These are phyloP conservation scores for Eupeodes latifasciatus DNA, from an alignment of 2,888 invertebrate species.

Conservation along the genomic window DNA sequence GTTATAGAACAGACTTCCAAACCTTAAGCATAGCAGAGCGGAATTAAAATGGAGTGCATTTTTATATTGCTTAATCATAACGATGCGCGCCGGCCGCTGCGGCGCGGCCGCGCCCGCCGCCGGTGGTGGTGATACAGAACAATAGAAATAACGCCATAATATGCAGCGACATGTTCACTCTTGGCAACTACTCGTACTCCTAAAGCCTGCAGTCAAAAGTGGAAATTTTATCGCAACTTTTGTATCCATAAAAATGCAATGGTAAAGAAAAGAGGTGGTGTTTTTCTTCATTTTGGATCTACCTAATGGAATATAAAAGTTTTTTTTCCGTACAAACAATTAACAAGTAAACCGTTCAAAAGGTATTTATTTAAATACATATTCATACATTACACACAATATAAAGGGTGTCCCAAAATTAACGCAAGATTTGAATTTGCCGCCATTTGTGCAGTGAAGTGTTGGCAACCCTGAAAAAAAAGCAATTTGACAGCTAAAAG, in stretches of 20 bases:
- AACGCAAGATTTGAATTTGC: too few relatives aligned
- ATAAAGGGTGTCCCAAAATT: too few relatives aligned
- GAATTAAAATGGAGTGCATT: slow-evolving; percentile 64
- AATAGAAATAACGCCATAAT: slow-evolving; percentile 68
- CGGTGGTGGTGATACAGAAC: slow-evolving; percentile 54
- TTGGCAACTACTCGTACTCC: slow-evolving; percentile 11
- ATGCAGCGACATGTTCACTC: slow-evolving; percentile 62
- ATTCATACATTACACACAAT: too few relatives aligned
- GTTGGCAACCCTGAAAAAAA: too few relatives aligned
- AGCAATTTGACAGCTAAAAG: too few relatives aligned
- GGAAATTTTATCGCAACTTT: slow-evolving; percentile 69
- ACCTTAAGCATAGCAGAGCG: slow-evolving; percentile 11
- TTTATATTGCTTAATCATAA: slow-evolving; percentile 72
- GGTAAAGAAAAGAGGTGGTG: slow-evolving; percentile 35
- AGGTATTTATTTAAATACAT: neutral
- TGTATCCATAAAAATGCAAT: slow-evolving; percentile 49
- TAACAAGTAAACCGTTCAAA: slow-evolving; percentile 59
- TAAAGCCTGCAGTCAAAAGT: slow-evolving; percentile 28
- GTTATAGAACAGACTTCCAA: slow-evolving; percentile 20
- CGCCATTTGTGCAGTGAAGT: too few relatives aligned
- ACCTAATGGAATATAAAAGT: slow-evolving; percentile 41
- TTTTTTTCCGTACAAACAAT: slow-evolving; percentile 51
- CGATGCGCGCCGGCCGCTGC: neutral
- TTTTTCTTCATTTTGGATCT: slow-evolving; percentile 40
- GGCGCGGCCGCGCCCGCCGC: too few relatives aligned